Base-by-base conservation (phyloP, 2,888 invertebrate species). In the Cephalotes varians region DNA sequence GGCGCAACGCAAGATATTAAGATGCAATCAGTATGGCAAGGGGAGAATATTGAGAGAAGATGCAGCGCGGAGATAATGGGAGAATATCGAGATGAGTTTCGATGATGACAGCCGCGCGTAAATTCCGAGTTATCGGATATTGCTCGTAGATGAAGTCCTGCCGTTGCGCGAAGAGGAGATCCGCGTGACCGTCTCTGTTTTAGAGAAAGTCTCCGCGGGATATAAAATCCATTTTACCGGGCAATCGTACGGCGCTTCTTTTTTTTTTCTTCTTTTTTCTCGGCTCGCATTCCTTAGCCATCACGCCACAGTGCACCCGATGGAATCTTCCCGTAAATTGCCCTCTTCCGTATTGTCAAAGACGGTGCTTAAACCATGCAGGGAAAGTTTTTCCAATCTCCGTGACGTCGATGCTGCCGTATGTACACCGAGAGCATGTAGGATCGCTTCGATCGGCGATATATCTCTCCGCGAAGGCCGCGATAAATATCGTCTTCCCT, bases 311-410 rank as follows among this genome's bases (percentile, higher is more conserved):
- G 49, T 74, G 82, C 79, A 69, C 80, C 80, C 82, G 69, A 81
- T 71, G 79, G 77, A 82, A 79, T 86, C 88, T 73, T 82, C 82
- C 65, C 62, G 82, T 81, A 88, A 88, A 88, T 88, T 88, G 81
- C 76, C 73, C 71, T 83, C 88, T 85, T 88, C 88, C 88, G 87
- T 86, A 87, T 87, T 86, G 84, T 87, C 87, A 81, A 81, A 81
- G 87, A 76, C 84, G 80, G 56, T 65, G 82, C 71, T 87, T 81
- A 79, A 81, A 28, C 54, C 62, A 69, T 58, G 74, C 73, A 28
- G 79, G 81, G 85, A 88, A 87, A 85, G 85, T 88, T 88, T 88
- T 87, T 87, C 87, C 83, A 83, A 87, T 88, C 81, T 82, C 73
- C 82, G 37, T 69, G 73, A 12, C 69, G 79, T 81, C 49, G 74